Evolutionary conservation across 2,113 vertebrate genomes (phyloP).

Genomic region (Malurus alboscapulatus): DNA sequence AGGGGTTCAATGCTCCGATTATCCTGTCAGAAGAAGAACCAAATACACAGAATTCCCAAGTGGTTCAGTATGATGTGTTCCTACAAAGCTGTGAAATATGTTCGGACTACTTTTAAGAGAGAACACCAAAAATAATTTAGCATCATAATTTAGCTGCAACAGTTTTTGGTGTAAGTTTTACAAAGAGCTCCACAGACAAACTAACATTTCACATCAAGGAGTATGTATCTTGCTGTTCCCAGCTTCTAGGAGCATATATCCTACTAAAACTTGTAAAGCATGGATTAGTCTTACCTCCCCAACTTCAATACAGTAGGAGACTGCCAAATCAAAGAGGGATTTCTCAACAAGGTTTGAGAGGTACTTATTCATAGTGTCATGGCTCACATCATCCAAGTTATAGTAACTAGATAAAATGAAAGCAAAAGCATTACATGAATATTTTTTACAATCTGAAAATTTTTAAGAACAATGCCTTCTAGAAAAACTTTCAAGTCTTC

Average conservation of each 20-base stretch:
- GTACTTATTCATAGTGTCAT: constrained; percentile 91
- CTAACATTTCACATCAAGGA: neutral
- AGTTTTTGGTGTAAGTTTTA: neutral
- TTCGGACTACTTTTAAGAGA: neutral
- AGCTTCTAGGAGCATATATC: neutral
- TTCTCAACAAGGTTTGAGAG: constrained; percentile 90
- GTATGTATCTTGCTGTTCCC: neutral
- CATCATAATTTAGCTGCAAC: neutral
- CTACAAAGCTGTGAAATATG: neutral
- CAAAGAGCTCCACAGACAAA: neutral
- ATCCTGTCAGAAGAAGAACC: constrained; percentile 75
- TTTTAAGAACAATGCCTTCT: neutral
- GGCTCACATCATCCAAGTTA: constrained; percentile 87
- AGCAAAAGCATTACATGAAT: constrained; percentile 22
- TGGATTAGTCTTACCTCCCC: constrained; percentile 81
- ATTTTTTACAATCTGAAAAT: neutral
- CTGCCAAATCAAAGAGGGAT: constrained; percentile 88
- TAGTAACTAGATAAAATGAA: constrained; percentile 86
- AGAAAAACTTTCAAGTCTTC: neutral
- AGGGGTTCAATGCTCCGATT: constrained; percentile 85
- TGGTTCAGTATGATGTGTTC: neutral
- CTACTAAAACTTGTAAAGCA: neutral
- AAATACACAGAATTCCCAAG: neutral
- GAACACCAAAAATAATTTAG: neutral
- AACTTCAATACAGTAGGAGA: constrained; percentile 91